A percentile compares a stretch with the other conserved stretches of the same genome.
Conservation (phyloP, 64 coral and sea anemone species). For the Astreopora myriophthalma region DNA sequence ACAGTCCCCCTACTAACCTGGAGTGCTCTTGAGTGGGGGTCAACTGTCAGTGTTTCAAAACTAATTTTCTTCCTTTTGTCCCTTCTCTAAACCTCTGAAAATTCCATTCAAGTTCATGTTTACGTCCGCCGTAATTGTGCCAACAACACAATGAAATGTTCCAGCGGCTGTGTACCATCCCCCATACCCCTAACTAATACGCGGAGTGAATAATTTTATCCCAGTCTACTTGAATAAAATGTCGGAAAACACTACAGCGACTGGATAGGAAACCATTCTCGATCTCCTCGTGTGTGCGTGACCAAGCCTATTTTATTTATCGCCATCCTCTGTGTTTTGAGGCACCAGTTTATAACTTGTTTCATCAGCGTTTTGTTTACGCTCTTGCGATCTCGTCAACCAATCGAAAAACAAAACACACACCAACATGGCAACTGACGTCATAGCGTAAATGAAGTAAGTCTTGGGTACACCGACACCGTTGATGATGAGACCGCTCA, state of each 20-base stretch:
- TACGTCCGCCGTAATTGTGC: too few relatives aligned
- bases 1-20: too few relatives aligned
- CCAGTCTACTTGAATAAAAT: too few relatives aligned
- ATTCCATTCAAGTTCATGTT: too few relatives aligned
- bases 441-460: slow-evolving; percentile 6
- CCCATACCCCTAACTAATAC: too few relatives aligned
- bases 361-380: not conserved
- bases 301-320: not conserved
- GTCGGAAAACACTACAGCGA: not conserved
- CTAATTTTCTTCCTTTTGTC: too few relatives aligned
- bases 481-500: slow-evolving; percentile 35
- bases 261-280: not conserved
- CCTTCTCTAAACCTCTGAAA: too few relatives aligned
- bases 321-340: not conserved
- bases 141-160: too few relatives aligned
- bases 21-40: too few relatives aligned
- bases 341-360: not conserved
- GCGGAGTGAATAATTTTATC: too few relatives aligned
- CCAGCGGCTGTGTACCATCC: too few relatives aligned
- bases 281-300: not conserved
- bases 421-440: not conserved
- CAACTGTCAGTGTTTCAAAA: too few relatives aligned
- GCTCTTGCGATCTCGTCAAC: not conserved
- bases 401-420: not conserved
- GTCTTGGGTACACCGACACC: not conserved